phyloP scores from a whole-genome alignment of 1,140 invertebrate genomes.

The Diuraphis noxia region DNA sequence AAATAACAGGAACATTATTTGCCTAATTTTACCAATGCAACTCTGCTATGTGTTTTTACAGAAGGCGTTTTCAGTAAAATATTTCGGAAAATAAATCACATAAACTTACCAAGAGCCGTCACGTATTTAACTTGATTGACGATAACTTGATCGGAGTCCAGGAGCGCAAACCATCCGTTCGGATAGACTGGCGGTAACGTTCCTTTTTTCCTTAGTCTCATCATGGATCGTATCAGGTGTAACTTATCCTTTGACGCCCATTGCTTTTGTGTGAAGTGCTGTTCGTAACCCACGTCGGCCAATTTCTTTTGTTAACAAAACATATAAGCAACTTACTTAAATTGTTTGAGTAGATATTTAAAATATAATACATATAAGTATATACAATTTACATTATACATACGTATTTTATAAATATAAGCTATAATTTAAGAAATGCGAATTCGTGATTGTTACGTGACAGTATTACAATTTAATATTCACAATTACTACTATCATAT shows the following conservation, averaged over 20 bases:
- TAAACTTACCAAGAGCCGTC: conserved; percentile 68
- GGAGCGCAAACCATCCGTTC: conserved; percentile 84
- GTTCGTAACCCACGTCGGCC: conserved; percentile 62
- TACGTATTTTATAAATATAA: neutral
- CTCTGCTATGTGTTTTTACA: no score
- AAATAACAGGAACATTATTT: no score
- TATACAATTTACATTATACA: neutral
- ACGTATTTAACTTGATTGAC: conserved; percentile 68
- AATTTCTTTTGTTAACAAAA: conserved; percentile 58
- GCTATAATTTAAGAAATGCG: neutral
- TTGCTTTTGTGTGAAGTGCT: conserved; percentile 54
- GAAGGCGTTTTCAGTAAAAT: neutral
- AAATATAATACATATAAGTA: no score
- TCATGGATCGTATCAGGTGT: conserved; percentile 55
- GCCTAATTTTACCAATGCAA: no score
- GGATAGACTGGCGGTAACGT: conserved; percentile 81
- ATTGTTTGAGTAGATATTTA: neutral
- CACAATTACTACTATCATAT: neutral
- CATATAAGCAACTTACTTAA: neutral
- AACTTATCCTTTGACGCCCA: conserved; percentile 42
- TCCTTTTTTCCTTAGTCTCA: conserved; percentile 61
- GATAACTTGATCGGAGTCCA: conserved; percentile 71
- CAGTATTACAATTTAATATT: neutral
- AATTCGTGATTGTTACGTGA: neutral
- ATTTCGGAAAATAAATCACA: neutral